Percentiles rank a stretch among this genome's conserved stretches.
Conservation (phyloP, 1,140 invertebrate species). For the Philotrypesis tridentata region DNA sequence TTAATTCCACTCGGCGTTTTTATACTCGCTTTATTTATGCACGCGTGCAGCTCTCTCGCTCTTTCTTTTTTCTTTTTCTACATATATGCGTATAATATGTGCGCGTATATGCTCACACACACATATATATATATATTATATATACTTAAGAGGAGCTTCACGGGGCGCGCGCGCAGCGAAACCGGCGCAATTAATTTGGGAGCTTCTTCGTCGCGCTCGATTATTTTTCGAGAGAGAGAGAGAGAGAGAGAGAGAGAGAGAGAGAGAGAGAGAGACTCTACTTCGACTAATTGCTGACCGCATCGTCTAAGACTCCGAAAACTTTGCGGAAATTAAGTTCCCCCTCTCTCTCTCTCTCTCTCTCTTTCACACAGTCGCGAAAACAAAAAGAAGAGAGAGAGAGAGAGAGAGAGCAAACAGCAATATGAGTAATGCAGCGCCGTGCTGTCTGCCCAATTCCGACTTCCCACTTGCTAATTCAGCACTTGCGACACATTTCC, state of each 20-base stretch:
- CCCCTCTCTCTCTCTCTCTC: no score
- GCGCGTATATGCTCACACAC: no score
- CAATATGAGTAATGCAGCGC: constrained; percentile 42
- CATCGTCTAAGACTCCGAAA: not conserved
- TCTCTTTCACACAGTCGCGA: no score
- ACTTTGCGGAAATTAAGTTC: not conserved
- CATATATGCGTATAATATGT: not conserved
- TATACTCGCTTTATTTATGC: not conserved
- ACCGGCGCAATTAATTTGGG: no score
- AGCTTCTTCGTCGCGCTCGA: not conserved
- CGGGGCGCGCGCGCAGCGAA: not conserved
- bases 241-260: no score
- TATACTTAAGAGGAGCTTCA: no score
- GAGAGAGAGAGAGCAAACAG: constrained; percentile 1
- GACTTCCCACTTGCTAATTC: constrained; percentile 64
- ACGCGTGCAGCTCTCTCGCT: not conserved
- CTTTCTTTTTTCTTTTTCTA: not conserved
- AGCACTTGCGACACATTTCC: constrained; percentile 61
- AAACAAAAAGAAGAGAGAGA: not conserved
- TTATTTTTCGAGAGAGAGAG: not conserved
- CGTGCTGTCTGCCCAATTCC: constrained; percentile 66
- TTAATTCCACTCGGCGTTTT: not conserved
- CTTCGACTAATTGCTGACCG: no score
- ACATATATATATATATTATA: no score
- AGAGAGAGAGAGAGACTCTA: no score